Conservation (phyloP, 2,113 vertebrate species). For the Formicarius rufipectus region DNA sequence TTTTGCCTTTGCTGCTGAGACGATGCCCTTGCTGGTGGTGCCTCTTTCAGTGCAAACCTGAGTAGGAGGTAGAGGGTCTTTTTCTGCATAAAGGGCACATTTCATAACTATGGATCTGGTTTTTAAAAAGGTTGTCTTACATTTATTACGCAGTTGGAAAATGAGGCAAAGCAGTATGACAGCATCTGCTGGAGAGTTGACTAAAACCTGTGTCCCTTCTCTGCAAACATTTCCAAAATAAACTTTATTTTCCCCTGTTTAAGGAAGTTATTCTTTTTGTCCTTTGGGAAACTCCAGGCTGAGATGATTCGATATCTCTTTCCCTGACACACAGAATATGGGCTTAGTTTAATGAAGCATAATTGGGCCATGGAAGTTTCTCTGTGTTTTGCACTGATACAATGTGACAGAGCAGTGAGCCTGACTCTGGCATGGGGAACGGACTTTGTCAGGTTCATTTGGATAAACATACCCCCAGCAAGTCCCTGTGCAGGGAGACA, state of each 20-base stretch:
- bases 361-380: slow-evolving; percentile 54
- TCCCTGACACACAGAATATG: background rate
- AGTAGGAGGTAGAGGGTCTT: background rate
- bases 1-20: background rate
- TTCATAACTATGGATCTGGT: background rate
- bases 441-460: slow-evolving; percentile 1
- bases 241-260: background rate
- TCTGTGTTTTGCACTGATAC: slow-evolving; percentile 3
- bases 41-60: background rate
- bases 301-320: background rate
- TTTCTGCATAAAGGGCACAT: background rate
- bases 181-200: background rate
- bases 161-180: background rate
- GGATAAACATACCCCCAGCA: background rate
- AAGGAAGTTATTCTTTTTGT: background rate
- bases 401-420: slow-evolving; percentile 34
- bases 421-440: background rate
- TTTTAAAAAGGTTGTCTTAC: background rate
- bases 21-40: background rate
- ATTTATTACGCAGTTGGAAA: background rate
- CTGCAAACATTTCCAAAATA: background rate
- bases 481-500: background rate
- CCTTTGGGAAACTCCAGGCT: background rate
- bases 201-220: background rate
- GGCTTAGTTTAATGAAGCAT: slow-evolving; percentile 63